Conservation (phyloP, 2,113 vertebrate genomes). For the Malaclemys terrapin region DNA sequence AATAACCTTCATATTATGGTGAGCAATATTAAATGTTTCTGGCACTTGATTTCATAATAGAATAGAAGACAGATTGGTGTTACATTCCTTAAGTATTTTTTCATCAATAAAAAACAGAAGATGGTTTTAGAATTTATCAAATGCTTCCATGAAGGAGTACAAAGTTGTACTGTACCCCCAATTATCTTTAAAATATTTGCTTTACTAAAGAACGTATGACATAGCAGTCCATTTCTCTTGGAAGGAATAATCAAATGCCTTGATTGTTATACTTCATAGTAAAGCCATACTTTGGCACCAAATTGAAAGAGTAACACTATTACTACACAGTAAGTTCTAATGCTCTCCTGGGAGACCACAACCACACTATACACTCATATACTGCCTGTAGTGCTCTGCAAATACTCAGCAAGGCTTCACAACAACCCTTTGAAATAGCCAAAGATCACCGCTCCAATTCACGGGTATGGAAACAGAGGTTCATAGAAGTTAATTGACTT, state of each 20-base stretch:
- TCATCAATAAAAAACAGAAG: constrained; percentile 48
- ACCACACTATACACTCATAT: neutral
- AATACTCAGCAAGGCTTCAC: neutral
- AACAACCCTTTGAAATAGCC: neutral
- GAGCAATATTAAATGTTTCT: constrained; percentile 41
- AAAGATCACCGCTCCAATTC: neutral
- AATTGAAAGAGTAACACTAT: neutral
- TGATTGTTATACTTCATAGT: constrained; percentile 26
- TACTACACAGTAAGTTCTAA: neutral
- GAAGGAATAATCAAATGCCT: neutral
- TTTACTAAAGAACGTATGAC: constrained; percentile 18
- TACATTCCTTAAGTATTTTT: constrained; percentile 55
- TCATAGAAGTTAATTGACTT: neutral
- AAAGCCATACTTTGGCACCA: constrained; percentile 23
- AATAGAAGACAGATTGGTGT: constrained; percentile 55
- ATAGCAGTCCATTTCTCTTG: constrained; percentile 34
- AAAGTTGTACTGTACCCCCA: constrained; percentile 47
- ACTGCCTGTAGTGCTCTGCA: neutral
- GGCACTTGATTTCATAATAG: constrained; percentile 54
- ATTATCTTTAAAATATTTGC: constrained; percentile 36
- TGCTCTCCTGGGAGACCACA: neutral
- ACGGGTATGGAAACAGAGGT: neutral
- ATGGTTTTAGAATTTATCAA: constrained; percentile 43
- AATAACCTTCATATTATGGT: constrained; percentile 44
- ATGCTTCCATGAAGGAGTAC: constrained; percentile 54